Evolutionary conservation across 92 coral and sea anemone species (phyloP), one percentile per base, ranked within the genome.

Genomic region (Palythoa caribaeorum): DNA sequence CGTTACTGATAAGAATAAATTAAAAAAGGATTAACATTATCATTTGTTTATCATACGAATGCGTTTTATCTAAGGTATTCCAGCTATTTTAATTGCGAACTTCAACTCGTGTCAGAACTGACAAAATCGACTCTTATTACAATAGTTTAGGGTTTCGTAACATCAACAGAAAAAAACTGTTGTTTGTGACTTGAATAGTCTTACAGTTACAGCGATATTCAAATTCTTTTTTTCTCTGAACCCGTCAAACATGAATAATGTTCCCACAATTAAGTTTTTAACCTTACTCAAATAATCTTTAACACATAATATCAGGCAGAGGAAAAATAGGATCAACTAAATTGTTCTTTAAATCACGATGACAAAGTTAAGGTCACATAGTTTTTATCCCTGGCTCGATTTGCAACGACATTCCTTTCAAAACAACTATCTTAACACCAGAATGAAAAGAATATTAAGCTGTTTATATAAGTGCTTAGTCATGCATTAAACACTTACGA

Each of bases 211-310:
- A 17, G 19, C 20, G 70, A 63, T 17, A 17, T 63, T 63, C 20
- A 2, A 63, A 63, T 17, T 3, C 11, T 7, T 3, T 17, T 8
- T 3, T 20, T 1, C 17, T 16, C 19, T 19, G 6, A 55, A 55
- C 3, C 4, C 7, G 14, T 37, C 7, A 36, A 75, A 44, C n/a
- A 17, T 44, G 16, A 35, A 70, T 65, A n/a, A 59, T 9, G 17
- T 70, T 70, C 40, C 75, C 75, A 10, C 2, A 70, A 38, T 11
- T 70, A 70, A 70, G 5, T 47, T 70, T 35, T 11, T 70, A 70
- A 70, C 13, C 75, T 70, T 35, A 52, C 62, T 21, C 63, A 81
- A 65, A 81, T 16, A 80, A 81, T 81, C 36, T 60, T 17, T 71
- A 81, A 21, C 10, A 21, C 57, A 39, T 5, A 28, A 70, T 70